Conservation (phyloP, 2,797 vertebrate species). For the Mastacembelus armatus region DNA sequence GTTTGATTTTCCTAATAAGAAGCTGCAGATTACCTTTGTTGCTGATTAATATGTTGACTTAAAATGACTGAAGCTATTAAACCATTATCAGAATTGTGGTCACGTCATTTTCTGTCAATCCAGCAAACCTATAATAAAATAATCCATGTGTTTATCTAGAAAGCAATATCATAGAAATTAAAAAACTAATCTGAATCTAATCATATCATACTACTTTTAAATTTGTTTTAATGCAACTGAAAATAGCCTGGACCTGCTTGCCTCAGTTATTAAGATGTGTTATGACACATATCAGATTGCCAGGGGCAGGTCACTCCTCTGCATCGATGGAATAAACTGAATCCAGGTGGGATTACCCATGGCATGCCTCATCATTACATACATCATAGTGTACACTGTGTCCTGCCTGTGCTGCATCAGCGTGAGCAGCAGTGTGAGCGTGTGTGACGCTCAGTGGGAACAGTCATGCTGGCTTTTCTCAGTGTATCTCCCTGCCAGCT, state of each 20-base stretch:
- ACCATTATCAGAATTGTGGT: neutral
- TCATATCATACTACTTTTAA: neutral
- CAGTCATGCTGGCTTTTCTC: constrained; percentile 74
- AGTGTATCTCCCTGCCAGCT: constrained; percentile 75
- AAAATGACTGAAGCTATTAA: constrained; percentile 14
- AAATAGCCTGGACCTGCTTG: neutral
- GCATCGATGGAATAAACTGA: constrained; percentile 23
- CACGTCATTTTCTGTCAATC: neutral
- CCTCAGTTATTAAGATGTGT: constrained; percentile 13
- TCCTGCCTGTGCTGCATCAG: constrained; percentile 29
- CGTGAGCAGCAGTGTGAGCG: constrained; percentile 48
- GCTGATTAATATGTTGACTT: neutral
- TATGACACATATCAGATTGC: constrained; percentile 18
- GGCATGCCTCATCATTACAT: constrained; percentile 47
- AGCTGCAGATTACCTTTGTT: neutral
- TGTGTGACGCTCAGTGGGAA: constrained; percentile 76
- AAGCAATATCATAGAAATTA: neutral
- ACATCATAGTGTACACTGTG: constrained; percentile 34
- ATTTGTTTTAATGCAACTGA: neutral
- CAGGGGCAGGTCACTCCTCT: constrained; percentile 26
- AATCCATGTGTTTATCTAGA: neutral
- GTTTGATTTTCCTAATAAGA: constrained; percentile 10
- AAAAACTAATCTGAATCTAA: neutral
- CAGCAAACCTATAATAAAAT: neutral
- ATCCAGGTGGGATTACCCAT: constrained; percentile 45